Percentiles rank a stretch among this genome's conserved stretches.
These are phyloP conservation scores for Scatophagus argus DNA, from an alignment of 2,113 vertebrate species.

Conservation along the genomic window DNA sequence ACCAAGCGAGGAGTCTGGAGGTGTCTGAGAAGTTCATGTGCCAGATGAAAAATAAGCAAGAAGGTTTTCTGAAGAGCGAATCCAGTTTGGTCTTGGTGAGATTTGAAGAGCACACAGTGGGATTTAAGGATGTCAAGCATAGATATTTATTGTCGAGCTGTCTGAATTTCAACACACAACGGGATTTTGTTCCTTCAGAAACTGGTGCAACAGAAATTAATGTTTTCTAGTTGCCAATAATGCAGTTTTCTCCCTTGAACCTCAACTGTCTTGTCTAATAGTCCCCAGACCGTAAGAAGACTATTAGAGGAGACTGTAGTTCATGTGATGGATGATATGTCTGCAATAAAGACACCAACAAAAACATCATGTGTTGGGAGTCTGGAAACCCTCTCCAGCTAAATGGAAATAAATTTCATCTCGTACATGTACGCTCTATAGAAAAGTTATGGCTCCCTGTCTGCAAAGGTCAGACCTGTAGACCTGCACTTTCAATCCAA, in stretches of 20 bases:
- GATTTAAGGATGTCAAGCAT: background rate
- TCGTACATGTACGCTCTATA: too few relatives aligned
- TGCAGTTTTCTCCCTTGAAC: too few relatives aligned
- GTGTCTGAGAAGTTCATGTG: constrained; percentile 18
- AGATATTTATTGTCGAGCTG: background rate
- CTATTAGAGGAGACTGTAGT: too few relatives aligned
- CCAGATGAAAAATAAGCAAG: background rate
- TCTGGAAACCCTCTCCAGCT: background rate
- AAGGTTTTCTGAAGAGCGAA: background rate
- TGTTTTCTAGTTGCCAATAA: background rate
- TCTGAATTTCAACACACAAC: background rate
- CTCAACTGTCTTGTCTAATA: too few relatives aligned
- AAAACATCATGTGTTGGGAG: background rate
- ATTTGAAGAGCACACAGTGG: background rate
- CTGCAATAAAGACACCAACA: background rate
- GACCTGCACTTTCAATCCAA: too few relatives aligned
- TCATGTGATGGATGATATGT: background rate
- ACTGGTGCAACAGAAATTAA: background rate
- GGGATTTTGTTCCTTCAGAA: background rate
- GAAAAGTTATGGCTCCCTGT: too few relatives aligned
- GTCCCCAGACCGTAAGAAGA: too few relatives aligned
- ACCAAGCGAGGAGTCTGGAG: constrained; percentile 14
- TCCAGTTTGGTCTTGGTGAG: background rate
- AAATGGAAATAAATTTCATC: background rate
- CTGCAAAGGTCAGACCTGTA: background rate